Percentiles rank a stretch among this genome's conserved stretches.
Evolutionary conservation across 2,113 vertebrate genomes (phyloP).

Genomic region (Hemichromis elongatus): DNA sequence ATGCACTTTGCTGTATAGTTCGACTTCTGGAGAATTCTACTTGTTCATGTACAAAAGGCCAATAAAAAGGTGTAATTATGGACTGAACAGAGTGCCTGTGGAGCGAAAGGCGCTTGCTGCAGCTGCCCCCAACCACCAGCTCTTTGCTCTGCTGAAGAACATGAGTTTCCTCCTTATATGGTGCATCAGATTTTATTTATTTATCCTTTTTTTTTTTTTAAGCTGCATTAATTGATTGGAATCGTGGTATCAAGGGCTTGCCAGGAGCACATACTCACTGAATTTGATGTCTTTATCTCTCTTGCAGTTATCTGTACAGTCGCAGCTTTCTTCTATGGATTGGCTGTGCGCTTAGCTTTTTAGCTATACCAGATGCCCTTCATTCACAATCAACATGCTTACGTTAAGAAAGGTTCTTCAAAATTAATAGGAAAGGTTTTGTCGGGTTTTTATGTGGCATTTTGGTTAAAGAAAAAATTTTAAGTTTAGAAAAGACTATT

Average conservation of each 20-base stretch:
- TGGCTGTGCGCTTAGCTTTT: not conserved
- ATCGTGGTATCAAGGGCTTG: not conserved
- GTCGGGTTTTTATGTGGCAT: not conserved
- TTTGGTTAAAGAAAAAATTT: not conserved
- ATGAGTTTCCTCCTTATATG: not conserved
- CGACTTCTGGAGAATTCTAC: constrained; percentile 60
- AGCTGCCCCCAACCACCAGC: constrained; percentile 7
- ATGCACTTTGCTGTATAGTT: constrained; percentile 67
- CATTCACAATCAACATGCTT: not conserved
- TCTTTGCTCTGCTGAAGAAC: not conserved
- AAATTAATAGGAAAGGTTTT: not conserved
- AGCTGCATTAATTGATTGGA: not conserved
- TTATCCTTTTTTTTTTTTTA: not conserved
- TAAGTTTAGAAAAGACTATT: not conserved
- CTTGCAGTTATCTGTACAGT: not conserved
- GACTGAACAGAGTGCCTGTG: constrained; percentile 52
- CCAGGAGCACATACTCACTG: not conserved
- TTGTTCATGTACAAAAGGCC: constrained; percentile 55
- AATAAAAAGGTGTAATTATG: constrained; percentile 12
- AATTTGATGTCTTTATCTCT: not conserved
- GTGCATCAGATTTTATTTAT: not conserved
- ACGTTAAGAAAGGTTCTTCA: not conserved
- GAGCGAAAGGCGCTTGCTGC: not conserved
- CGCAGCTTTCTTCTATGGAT: not conserved
- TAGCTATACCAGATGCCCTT: not conserved